phyloP scores from a whole-genome alignment of 2,888 invertebrate genomes.

The Synergus gifuensis region DNA sequence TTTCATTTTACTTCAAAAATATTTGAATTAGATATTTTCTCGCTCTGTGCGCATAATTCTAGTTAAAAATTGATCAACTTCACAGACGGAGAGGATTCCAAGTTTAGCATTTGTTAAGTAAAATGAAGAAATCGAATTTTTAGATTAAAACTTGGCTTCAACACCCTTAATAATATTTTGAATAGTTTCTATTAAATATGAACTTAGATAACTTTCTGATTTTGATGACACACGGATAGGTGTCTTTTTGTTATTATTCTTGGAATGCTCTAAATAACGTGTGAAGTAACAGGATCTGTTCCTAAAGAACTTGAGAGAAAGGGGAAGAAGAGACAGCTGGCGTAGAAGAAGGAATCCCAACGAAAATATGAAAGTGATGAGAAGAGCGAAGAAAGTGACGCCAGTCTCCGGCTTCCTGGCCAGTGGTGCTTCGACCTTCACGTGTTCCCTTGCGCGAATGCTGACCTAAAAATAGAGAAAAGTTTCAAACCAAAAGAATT shows the following conservation, averaged over 20 bases:
- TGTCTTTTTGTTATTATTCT: not conserved
- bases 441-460: conserved; percentile 53
- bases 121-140: too few species aligned
- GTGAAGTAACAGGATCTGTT: conserved; percentile 23
- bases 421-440: conserved; percentile 63
- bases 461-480: conserved; percentile 64
- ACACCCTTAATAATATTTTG: not conserved
- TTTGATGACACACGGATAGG: not conserved
- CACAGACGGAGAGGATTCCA: too few species aligned
- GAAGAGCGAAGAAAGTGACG: conserved; percentile 73
- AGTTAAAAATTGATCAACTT: too few species aligned
- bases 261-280: conserved; percentile 23
- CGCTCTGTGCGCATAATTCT: too few species aligned
- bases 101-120: too few species aligned
- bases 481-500: conserved; percentile 39
- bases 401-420: conserved; percentile 58
- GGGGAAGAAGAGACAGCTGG: conserved; percentile 50
- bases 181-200: not conserved
- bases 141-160: too few species aligned
- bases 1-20: too few species aligned
- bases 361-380: conserved; percentile 74
- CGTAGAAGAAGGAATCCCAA: conserved; percentile 50
- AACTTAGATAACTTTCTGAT: not conserved
- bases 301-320: conserved; percentile 26
- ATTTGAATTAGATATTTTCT: too few species aligned